phyloP scores from a whole-genome alignment of 2,797 vertebrate species.

The Phrynocephalus vlangalii region DNA sequence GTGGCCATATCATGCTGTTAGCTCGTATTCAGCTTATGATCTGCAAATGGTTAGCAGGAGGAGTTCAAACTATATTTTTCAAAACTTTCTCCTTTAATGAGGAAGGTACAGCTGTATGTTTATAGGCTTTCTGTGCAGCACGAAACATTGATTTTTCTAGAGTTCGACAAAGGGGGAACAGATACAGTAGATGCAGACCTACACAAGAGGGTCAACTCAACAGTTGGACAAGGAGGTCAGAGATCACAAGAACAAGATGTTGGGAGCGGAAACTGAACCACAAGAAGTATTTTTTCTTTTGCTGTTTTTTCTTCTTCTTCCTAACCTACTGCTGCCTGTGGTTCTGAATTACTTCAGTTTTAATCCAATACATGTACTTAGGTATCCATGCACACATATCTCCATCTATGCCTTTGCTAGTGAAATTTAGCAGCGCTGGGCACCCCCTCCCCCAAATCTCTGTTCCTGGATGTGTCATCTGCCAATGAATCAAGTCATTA shows the following conservation, averaged over 20 bases:
- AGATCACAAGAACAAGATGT: background rate
- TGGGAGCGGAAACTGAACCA: background rate
- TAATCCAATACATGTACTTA: too few species aligned
- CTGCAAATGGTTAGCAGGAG: background rate
- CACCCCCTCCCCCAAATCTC: conserved; percentile 73
- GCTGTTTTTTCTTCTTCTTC: background rate
- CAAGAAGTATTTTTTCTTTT: background rate
- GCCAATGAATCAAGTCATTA: conserved; percentile 81
- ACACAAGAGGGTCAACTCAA: background rate
- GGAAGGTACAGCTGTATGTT: too few species aligned
- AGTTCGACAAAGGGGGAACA: background rate
- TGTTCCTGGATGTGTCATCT: conserved; percentile 80
- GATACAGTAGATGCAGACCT: background rate
- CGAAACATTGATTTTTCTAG: background rate
- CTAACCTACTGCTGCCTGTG: background rate
- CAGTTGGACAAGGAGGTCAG: background rate
- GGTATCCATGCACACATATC: background rate
- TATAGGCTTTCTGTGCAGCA: background rate
- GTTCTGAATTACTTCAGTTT: too few species aligned
- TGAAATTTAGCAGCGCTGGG: conserved; percentile 77
- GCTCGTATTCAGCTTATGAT: background rate
- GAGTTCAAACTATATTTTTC: too few species aligned
- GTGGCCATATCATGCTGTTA: too few species aligned
- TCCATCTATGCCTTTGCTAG: conserved; percentile 62
- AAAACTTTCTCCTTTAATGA: too few species aligned